Evolutionary conservation across 2,113 vertebrate genomes (phyloP).

Genomic region (Platysternon megacephalum): DNA sequence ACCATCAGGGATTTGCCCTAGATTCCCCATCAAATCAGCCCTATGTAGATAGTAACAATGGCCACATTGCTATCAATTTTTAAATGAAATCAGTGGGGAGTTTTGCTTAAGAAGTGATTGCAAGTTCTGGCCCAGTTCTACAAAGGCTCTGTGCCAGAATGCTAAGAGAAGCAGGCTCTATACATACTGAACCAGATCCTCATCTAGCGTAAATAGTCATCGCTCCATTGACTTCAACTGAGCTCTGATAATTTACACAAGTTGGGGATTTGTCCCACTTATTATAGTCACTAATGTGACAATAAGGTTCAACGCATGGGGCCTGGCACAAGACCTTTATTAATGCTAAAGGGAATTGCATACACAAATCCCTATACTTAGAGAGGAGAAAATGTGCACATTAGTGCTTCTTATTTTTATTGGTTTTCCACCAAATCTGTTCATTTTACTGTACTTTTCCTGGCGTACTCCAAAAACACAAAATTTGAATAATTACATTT

Average conservation of each 20-base stretch:
- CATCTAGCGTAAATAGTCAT: not conserved
- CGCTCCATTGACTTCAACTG: not conserved
- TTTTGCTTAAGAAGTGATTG: not conserved
- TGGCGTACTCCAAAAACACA: slow-evolving; percentile 41
- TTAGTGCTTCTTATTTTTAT: slow-evolving; percentile 20
- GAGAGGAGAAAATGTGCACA: not conserved
- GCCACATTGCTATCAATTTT: not conserved
- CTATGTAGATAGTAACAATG: not conserved
- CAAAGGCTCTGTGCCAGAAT: not conserved
- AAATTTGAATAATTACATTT: slow-evolving; percentile 46
- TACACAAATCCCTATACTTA: not conserved
- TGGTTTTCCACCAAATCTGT: slow-evolving; percentile 49
- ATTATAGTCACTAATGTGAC: not conserved
- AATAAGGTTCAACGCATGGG: not conserved
- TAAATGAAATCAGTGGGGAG: not conserved
- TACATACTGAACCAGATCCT: not conserved
- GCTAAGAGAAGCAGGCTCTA: not conserved
- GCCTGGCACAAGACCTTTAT: not conserved
- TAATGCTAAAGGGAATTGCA: not conserved
- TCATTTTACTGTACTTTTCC: slow-evolving; percentile 9
- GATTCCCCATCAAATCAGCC: not conserved
- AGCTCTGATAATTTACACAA: not conserved
- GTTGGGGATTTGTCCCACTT: not conserved
- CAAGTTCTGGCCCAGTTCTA: not conserved
- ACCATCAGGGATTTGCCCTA: not conserved